Percentiles rank a stretch among this genome's conserved stretches.
These are phyloP conservation scores for Falco rusticolus DNA, from an alignment of 2,797 vertebrate species.

Conservation along the genomic window DNA sequence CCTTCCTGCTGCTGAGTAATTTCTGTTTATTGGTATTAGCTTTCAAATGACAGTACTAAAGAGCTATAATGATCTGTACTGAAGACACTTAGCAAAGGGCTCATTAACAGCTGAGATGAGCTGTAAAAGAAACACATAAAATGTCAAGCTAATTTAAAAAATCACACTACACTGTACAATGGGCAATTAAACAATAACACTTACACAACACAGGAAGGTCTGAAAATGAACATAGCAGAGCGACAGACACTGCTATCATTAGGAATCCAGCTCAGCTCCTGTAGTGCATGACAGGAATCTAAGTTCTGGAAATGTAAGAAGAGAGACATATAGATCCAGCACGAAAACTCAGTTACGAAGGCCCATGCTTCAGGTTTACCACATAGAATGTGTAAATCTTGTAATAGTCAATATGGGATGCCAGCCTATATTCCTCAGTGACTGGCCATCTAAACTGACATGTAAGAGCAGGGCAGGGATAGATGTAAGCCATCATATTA, in stretches of 20 bases:
- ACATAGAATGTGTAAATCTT: background rate
- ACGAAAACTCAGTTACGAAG: background rate
- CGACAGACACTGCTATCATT: rapidly evolving
- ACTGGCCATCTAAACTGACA: background rate
- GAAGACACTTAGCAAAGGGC: background rate
- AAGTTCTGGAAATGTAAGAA: background rate
- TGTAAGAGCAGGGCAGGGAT: background rate
- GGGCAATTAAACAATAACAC: slow-evolving; percentile 32
- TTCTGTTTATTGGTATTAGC: slow-evolving; percentile 37
- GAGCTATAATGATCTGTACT: slow-evolving; percentile 24
- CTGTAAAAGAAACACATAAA: slow-evolving; percentile 48
- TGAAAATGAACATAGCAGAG: background rate
- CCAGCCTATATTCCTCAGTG: background rate
- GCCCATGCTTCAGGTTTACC: background rate
- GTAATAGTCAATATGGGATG: background rate
- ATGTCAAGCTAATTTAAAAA: slow-evolving; percentile 49
- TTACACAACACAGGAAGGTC: background rate
- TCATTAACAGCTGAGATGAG: slow-evolving; percentile 45
- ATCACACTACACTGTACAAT: background rate
- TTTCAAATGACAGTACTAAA: slow-evolving; percentile 35
- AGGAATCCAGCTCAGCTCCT: background rate
- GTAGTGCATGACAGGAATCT: background rate
- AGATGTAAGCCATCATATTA: background rate
- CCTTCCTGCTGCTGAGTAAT: background rate
- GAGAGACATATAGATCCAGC: background rate